A percentile compares a stretch with the other conserved stretches of the same genome.
These are phyloP conservation scores for Oeneis ivallda DNA, from an alignment of 2,888 invertebrate genomes.

Conservation along the genomic window DNA sequence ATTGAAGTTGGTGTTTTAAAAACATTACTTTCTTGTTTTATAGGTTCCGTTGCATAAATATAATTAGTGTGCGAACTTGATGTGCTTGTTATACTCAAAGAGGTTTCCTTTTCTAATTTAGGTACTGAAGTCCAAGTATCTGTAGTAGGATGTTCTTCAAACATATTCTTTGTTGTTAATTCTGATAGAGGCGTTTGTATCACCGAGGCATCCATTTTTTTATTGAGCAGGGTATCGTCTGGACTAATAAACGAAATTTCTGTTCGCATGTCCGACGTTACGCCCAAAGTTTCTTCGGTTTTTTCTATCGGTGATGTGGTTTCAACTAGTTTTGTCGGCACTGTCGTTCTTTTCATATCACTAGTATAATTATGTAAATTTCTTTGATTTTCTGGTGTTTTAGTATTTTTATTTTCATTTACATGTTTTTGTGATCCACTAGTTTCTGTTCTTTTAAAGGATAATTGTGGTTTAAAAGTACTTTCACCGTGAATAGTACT, in stretches of 20 bases:
- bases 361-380: conserved; percentile 65
- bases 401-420: conserved; percentile 67
- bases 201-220: neutral
- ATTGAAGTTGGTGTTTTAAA: neutral
- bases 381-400: conserved; percentile 72
- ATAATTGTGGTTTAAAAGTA: conserved; percentile 54
- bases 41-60: conserved; percentile 8
- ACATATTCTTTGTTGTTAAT: neutral
- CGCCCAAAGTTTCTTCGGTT: neutral
- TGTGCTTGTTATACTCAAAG: neutral
- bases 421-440: conserved; percentile 51
- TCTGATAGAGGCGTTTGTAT: neutral
- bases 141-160: neutral
- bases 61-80: neutral
- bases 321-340: conserved; percentile 15
- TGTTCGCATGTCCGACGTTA: neutral
- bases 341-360: conserved; percentile 20
- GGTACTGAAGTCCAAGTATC: neutral
- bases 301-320: conserved; percentile 16
- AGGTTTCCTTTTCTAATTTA: neutral
- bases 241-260: neutral
- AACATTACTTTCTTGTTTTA: neutral
- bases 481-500: conserved; percentile 66
- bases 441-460: conserved; percentile 46
- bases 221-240: neutral